phyloP scores from a whole-genome alignment of 2,113 vertebrate species.

The Spea multiplicata region DNA sequence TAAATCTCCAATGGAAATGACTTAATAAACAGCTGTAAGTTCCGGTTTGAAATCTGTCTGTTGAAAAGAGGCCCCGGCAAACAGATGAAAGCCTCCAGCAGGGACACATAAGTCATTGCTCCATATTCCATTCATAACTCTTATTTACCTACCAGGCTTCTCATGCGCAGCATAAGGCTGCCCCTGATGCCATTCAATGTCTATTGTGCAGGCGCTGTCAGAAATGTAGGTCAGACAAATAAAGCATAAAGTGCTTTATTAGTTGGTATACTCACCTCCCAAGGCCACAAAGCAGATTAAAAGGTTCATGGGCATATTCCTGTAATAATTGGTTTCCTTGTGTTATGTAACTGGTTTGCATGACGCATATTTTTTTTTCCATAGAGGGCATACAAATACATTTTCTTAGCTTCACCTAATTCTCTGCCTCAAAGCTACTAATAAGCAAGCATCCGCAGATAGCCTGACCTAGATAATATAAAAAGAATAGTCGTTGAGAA shows the following conservation, averaged over 20 bases:
- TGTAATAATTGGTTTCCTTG: constrained; percentile 30
- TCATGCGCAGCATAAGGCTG: constrained; percentile 18
- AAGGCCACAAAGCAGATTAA: constrained; percentile 29
- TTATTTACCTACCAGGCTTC: constrained; percentile 36
- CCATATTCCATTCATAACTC: constrained; percentile 44
- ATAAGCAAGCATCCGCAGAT: constrained; percentile 17
- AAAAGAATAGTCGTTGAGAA: constrained; percentile 14
- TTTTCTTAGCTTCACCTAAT: constrained; percentile 28
- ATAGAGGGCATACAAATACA: constrained; percentile 27
- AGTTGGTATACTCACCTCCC: constrained; percentile 33
- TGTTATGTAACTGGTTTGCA: constrained; percentile 39
- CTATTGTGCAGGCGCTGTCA: constrained; percentile 19
- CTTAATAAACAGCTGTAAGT: constrained; percentile 18
- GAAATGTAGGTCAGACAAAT: constrained; percentile 40
- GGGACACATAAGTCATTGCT: constrained; percentile 16
- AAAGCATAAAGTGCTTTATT: constrained; percentile 21
- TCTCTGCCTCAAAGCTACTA: constrained; percentile 26
- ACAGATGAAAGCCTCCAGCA: constrained; percentile 1
- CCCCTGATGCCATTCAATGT: constrained; percentile 40
- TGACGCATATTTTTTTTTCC: constrained; percentile 24
- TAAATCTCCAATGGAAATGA: constrained; percentile 12
- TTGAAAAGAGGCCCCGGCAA: constrained; percentile 15
- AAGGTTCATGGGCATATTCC: constrained; percentile 17
- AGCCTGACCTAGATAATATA: constrained; percentile 30
- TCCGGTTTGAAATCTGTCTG: constrained; percentile 25